Conservation (phyloP, 1,140 invertebrate species). For the Drosophila asahinai region DNA sequence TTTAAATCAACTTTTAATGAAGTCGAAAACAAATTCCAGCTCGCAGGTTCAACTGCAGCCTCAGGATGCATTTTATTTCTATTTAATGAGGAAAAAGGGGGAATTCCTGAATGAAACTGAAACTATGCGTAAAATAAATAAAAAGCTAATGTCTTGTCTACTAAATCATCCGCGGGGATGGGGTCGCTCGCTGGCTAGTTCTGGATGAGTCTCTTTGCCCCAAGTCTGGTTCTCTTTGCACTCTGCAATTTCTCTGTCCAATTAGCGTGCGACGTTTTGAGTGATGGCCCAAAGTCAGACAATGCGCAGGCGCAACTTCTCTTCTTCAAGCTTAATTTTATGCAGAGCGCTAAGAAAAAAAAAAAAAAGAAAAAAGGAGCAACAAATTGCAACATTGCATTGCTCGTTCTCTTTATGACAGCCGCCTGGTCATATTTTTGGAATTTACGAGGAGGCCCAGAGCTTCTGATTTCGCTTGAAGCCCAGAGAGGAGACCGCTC, state of each 20-base stretch:
- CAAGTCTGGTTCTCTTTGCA: not conserved
- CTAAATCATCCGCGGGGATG: slow-evolving; percentile 61
- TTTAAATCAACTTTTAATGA: slow-evolving; percentile 81
- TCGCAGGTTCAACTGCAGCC: slow-evolving; percentile 34
- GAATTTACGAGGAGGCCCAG: slow-evolving; percentile 68
- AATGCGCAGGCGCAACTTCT: slow-evolving; percentile 71
- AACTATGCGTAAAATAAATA: slow-evolving; percentile 78
- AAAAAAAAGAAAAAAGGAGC: slow-evolving; percentile 18
- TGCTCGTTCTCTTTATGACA: slow-evolving; percentile 73
- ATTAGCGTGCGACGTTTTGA: slow-evolving; percentile 82
- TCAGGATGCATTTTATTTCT: slow-evolving; percentile 27
- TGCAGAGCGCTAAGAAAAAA: slow-evolving; percentile 24
- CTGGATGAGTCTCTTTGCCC: slow-evolving; percentile 15
- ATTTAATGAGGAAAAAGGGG: slow-evolving; percentile 41
- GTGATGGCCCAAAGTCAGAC: slow-evolving; percentile 78
- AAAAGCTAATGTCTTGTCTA: slow-evolving; percentile 71
- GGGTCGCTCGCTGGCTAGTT: slow-evolving; percentile 3
- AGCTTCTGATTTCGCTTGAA: slow-evolving; percentile 30
- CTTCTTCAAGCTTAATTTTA: slow-evolving; percentile 57
- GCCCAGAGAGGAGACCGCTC: slow-evolving; percentile 20
- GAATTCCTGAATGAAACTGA: slow-evolving; percentile 70
- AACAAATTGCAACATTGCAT: slow-evolving; percentile 75
- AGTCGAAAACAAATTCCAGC: slow-evolving; percentile 73
- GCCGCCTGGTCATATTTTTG: slow-evolving; percentile 68
- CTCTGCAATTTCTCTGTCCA: slow-evolving; percentile 76